Evolutionary conservation across 2,113 vertebrate species (phyloP), one percentile per base, ranked within the genome.

Genomic region (Uria lomvia): DNA sequence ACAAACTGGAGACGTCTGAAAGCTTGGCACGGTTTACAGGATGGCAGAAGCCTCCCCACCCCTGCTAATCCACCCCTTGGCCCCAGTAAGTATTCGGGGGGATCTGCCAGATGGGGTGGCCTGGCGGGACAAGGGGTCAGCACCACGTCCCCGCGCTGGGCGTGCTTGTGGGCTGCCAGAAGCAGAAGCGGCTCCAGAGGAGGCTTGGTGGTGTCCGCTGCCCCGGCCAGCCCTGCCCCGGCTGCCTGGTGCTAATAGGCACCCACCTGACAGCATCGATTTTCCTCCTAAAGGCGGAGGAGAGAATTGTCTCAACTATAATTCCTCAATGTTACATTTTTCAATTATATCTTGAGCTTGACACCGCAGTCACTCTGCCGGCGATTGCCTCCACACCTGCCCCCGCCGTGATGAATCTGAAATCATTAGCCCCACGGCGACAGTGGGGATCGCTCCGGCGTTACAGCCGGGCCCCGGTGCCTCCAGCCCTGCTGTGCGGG

Each of bases 311-410:
- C 95, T 96, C 90, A 92, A 92, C 94, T 82, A 91, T 95, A 97
- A 97, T 95, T 97, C 97, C 96, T 96, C 96, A 96, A 94, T 2
- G 87, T 96, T 95, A 90, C 97, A 97, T 96, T 97, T 97, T 98
- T 97, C 98, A 97, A 97, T 97, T 97, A 98, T 96, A 96, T 94
- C 91, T 95, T 85, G 92, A 72, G 93, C 87, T 73, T 97, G 97
- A 97, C 97, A 93, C 83, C 60, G 20, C 95, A 79, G 96, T 94
- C 91, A 91, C 90, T 95, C 91, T 71, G 91, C 86, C 3, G 2
- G 85, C 62, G 36, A 96, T 96, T 92, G 95, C 96, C 70, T 68
- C 92, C 65, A 71, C 95, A 95, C 72, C 96, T 86, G 85, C 72
- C 93, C 92, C 95, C 3, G 42, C 94, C 11, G 21, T 95, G 96